Evolutionary conservation across 2,797 vertebrate species (phyloP).

Genomic region (Babyrousa celebensis): DNA sequence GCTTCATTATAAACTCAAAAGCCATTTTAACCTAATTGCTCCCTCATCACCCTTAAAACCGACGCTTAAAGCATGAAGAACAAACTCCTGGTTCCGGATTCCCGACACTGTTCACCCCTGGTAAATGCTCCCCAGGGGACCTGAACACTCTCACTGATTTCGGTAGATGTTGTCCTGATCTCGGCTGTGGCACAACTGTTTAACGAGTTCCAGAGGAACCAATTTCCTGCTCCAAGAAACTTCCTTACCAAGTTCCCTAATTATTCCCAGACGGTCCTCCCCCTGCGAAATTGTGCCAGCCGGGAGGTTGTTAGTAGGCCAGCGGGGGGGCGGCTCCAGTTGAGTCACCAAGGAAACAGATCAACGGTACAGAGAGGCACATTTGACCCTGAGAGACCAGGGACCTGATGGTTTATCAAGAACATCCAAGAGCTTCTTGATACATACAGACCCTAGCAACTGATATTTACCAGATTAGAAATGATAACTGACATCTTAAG

Average conservation of each 20-base stretch:
- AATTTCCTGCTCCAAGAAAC: conserved; percentile 83
- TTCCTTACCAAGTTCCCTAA: conserved; percentile 80
- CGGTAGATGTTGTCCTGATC: conserved; percentile 76
- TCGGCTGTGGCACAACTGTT: conserved; percentile 34
- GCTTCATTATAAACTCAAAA: conserved; percentile 68
- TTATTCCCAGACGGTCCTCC: conserved; percentile 65
- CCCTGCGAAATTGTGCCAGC: neutral
- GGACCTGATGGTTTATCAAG: conserved; percentile 37
- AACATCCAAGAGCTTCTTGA: conserved; percentile 45
- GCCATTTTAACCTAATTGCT: conserved; percentile 76
- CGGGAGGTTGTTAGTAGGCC: conserved; percentile 73
- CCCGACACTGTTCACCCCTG: conserved; percentile 10
- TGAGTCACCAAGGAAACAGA: conserved; percentile 79
- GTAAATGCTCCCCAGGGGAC: conserved; percentile 59
- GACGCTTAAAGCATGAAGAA: conserved; percentile 64
- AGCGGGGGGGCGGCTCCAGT: conserved; percentile 61
- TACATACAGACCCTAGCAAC: neutral
- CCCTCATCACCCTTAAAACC: conserved; percentile 67
- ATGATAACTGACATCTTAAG: neutral
- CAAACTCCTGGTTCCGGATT: conserved; percentile 56
- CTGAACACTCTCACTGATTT: conserved; percentile 66
- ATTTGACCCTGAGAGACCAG: neutral
- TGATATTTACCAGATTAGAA: conserved; percentile 36
- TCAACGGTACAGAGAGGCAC: neutral
- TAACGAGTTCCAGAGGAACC: conserved; percentile 87